Evolutionary conservation across 2,888 invertebrate genomes (phyloP).

Genomic region (Xestia c-nigrum): DNA sequence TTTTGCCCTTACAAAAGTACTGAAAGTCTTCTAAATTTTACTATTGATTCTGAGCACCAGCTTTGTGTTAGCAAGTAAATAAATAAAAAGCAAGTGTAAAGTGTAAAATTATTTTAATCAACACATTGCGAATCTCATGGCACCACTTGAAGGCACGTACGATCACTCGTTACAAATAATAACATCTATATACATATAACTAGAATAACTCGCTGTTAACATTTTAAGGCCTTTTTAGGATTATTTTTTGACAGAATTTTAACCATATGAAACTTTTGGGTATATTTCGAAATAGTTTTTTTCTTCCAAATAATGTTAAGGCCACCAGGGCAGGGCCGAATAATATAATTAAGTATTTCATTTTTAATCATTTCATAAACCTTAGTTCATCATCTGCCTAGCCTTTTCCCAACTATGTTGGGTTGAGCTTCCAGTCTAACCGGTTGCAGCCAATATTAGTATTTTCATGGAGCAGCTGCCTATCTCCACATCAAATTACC

Average conservation of each 20-base stretch:
- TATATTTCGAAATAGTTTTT: neutral
- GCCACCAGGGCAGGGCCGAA: neutral
- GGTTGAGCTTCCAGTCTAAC: neutral
- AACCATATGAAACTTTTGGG: neutral
- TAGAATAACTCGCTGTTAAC: slow-evolving; percentile 72
- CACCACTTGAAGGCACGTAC: slow-evolving; percentile 86
- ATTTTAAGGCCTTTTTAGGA: slow-evolving; percentile 41
- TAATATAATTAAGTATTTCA: too few relatives aligned
- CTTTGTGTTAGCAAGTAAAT: neutral
- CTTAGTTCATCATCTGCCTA: neutral
- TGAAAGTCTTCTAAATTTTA: neutral
- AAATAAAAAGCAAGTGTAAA: slow-evolving; percentile 29
- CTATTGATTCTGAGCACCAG: neutral
- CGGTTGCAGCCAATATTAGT: neutral
- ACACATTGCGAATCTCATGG: slow-evolving; percentile 83
- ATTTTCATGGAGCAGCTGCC: neutral
- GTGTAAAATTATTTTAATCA: slow-evolving; percentile 78
- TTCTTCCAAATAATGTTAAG: neutral
- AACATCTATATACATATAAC: slow-evolving; percentile 74
- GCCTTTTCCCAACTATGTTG: neutral
- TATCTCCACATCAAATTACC: neutral
- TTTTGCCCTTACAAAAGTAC: neutral
- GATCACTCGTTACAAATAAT: slow-evolving; percentile 72
- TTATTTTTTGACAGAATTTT: slow-evolving; percentile 43
- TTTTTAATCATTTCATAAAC: neutral